Evolutionary conservation across 2,888 invertebrate species (phyloP).

Genomic region (Harpalus rubripes): DNA sequence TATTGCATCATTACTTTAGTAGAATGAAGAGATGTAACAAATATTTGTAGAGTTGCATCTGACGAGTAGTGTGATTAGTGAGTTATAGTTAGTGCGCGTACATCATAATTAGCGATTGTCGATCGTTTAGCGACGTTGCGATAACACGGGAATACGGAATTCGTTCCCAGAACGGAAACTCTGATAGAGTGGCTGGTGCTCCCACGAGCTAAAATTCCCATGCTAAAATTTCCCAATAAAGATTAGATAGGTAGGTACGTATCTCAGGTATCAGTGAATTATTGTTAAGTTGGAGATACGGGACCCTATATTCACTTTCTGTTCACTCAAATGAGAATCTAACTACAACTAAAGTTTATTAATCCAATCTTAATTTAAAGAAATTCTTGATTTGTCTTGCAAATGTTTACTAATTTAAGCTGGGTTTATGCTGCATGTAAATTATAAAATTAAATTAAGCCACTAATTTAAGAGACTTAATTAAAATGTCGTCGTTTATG

Average conservation of each 20-base stretch:
- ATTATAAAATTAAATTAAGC: too few species aligned
- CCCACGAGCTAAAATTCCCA: constrained; percentile 46
- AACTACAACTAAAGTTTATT: too few species aligned
- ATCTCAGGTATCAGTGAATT: neutral
- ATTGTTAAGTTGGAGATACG: neutral
- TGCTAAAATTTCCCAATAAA: constrained; percentile 29
- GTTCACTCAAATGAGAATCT: neutral
- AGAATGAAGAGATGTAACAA: neutral
- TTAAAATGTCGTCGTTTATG: too few species aligned
- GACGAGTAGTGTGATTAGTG: neutral
- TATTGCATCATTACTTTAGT: neutral
- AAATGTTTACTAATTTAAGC: too few species aligned
- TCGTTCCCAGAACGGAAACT: constrained; percentile 50
- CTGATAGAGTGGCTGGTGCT: constrained; percentile 25
- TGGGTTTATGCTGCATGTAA: too few species aligned
- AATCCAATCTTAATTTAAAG: too few species aligned
- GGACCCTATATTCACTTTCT: neutral
- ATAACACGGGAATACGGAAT: constrained; percentile 47
- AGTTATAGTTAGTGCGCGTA: constrained; percentile 33
- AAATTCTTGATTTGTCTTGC: too few species aligned
- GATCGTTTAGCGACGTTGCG: constrained; percentile 39
- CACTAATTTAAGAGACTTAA: too few species aligned
- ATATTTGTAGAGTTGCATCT: neutral
- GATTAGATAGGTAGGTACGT: constrained; percentile 7
- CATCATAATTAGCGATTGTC: constrained; percentile 53